phyloP scores from a whole-genome alignment of 2,888 invertebrate genomes.

The Trachelus tabidus region DNA sequence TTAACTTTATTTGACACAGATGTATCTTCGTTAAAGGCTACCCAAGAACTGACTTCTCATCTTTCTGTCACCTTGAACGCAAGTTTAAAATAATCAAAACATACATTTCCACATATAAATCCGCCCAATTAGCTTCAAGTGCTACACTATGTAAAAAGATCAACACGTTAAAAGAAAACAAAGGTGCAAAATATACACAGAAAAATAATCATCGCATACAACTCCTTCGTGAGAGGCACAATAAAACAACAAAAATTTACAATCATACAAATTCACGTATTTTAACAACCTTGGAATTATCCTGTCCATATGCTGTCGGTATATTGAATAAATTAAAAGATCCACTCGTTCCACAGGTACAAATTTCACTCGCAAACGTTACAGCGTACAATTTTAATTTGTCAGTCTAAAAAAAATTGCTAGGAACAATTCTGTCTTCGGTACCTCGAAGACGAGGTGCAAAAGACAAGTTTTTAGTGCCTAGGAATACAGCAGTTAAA shows the following conservation, averaged over 20 bases:
- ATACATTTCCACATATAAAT: too few species aligned
- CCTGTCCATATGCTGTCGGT: not conserved
- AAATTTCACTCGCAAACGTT: not conserved
- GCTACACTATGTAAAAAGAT: not conserved
- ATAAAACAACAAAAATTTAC: too few species aligned
- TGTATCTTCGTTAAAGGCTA: too few species aligned
- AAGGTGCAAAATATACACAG: too few species aligned
- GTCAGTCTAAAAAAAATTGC: not conserved
- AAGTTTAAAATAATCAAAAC: too few species aligned
- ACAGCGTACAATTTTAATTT: not conserved
- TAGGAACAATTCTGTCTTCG: not conserved
- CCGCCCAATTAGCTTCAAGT: too few species aligned
- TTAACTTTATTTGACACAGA: too few species aligned
- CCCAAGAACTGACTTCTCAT: too few species aligned
- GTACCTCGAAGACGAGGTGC: not conserved
- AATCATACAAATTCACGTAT: too few species aligned
- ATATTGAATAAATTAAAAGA: not conserved
- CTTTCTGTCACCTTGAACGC: too few species aligned
- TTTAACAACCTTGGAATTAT: not conserved
- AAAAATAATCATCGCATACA: too few species aligned
- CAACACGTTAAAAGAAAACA: not conserved
- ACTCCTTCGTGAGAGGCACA: too few species aligned
- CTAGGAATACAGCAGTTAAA: not conserved
- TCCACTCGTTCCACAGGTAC: not conserved
- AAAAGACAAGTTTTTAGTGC: not conserved